Conservation (phyloP, 2,888 invertebrate species). For the Drosophila trichaetosa region DNA sequence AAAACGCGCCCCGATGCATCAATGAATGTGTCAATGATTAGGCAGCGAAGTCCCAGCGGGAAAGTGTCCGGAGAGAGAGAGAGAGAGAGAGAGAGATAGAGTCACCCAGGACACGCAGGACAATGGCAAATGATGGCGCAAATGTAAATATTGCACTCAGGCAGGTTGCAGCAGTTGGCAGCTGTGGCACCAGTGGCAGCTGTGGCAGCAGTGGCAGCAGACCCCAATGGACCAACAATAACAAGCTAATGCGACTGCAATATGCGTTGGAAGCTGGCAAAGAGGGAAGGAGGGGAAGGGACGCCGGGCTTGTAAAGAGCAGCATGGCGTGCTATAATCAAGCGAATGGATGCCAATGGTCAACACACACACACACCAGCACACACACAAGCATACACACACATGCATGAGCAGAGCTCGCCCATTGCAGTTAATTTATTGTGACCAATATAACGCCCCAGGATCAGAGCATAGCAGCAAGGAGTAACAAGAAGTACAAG, state of each 20-base stretch:
- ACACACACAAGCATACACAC: conserved; percentile 14
- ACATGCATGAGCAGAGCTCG: conserved; percentile 19
- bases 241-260: conserved; percentile 75
- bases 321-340: conserved; percentile 63
- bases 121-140: conserved; percentile 60
- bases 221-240: conserved; percentile 49
- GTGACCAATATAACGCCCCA: conserved; percentile 53
- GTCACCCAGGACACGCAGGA: conserved; percentile 10
- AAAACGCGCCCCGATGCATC: conserved; percentile 61
- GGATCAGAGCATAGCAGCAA: conserved; percentile 19
- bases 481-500: conserved; percentile 18
- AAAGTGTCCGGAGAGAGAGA: conserved; percentile 1
- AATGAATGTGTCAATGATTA: conserved; percentile 79
- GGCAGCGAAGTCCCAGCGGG: conserved; percentile 29
- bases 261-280: conserved; percentile 7
- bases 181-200: neutral
- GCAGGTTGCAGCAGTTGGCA: conserved; percentile 10
- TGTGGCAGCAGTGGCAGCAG: conserved; percentile 1
- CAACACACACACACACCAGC: conserved; percentile 19
- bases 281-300: neutral
- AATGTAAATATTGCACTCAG: conserved; percentile 73
- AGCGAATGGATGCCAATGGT: conserved; percentile 59
- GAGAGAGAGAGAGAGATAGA: neutral
- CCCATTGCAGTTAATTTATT: conserved; percentile 66
- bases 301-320: conserved; percentile 1